Base-by-base conservation (phyloP, 2,888 invertebrate species). In the Rosalia funebris region DNA sequence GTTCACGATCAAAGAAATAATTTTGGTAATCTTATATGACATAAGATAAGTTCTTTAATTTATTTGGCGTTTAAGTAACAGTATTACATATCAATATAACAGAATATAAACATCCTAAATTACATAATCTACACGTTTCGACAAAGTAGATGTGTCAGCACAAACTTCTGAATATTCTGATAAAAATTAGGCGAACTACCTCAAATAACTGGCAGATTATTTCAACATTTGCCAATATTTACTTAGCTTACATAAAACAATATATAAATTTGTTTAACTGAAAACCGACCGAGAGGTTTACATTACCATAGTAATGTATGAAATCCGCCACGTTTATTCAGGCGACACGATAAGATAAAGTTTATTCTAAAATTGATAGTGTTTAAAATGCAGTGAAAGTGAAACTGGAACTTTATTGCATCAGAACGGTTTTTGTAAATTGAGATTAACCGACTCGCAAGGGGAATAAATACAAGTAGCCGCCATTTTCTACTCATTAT, bases 351-450 rank as follows among this genome's bases (percentile, higher is more conserved):
- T 58, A 41, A 62, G 62, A 62, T 58, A 50, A 52, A 41, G 52
- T 55, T 55, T 48, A 25, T 25, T 16, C 45, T 55, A 55, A 58
- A 58, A 62, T 37, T 47, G 44, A 62, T 42, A 48, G 39, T 42
- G 48, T 37, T 54, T 15, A 31, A 50, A 54, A 62, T 47, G 47
- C 54, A 55, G 53, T 52, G 62, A 62, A 62, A 58, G 52, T 62
- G 50, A 58, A 62, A 57, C 57, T 47, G 57, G 48, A 48, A 57
- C 55, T 55, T 19, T 48, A 55, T 60, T 60, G 48, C 55, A 50
- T 55, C 55, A 57, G 42, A 20, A 15, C 37, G 48, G 37, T 42
- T 59, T 60, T 60, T 42, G 36, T 54, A 48, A 48, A 48, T 48
- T 45, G 48, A 55, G 60, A 48, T 55, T 45, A 36, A 50, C 39